Conservation (phyloP, 2,113 vertebrate species). For the Delphinus delphis region DNA sequence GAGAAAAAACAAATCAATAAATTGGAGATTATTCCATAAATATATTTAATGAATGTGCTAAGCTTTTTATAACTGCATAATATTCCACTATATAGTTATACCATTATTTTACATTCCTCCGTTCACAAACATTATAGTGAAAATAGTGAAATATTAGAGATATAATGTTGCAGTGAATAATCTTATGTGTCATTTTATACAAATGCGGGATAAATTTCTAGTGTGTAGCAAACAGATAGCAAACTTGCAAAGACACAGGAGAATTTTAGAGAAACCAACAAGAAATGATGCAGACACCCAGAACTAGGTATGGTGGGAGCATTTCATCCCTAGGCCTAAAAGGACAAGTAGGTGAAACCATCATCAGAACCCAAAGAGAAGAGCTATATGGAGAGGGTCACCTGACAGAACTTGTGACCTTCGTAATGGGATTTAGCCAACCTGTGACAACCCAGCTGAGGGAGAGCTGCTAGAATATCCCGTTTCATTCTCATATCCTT, state of each 20-base stretch:
- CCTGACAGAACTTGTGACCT: neutral
- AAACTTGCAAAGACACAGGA: neutral
- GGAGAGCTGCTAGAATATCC: neutral
- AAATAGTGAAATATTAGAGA: neutral
- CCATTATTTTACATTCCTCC: conserved; percentile 26
- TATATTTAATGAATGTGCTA: neutral
- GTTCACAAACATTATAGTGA: neutral
- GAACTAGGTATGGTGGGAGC: neutral
- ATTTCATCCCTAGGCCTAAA: neutral
- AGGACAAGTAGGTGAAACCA: neutral
- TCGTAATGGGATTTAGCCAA: neutral
- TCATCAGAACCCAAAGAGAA: neutral
- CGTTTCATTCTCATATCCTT: neutral
- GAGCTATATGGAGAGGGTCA: neutral
- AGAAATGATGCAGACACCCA: neutral
- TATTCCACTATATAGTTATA: neutral
- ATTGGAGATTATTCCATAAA: neutral
- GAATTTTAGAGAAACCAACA: conserved; percentile 17
- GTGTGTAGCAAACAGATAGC: neutral
- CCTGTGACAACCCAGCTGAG: neutral
- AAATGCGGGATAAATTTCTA: neutral
- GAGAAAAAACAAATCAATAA: neutral
- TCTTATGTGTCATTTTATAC: neutral
- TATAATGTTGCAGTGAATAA: neutral
- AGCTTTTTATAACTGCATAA: conserved; percentile 10